These are phyloP conservation scores for Falco concolor DNA, from an alignment of 2,797 vertebrate genomes.

Conservation along the genomic window DNA sequence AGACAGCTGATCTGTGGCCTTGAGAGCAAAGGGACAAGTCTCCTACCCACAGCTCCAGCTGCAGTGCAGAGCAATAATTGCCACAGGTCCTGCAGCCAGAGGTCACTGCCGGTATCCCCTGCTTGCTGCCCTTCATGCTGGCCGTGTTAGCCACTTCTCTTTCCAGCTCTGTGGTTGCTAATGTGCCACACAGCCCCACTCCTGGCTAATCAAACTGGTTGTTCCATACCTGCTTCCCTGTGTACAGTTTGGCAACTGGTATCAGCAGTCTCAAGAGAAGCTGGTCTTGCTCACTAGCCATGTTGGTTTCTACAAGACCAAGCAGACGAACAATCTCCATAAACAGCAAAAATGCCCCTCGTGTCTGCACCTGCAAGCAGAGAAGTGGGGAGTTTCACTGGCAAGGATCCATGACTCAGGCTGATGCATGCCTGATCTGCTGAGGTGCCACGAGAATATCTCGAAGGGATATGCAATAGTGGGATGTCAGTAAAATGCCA, in stretches of 20 bases:
- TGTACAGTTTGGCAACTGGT: constrained; percentile 85
- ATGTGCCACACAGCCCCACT: background rate
- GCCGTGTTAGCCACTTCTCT: background rate
- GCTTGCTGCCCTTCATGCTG: fast-evolving
- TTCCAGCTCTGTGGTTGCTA: background rate
- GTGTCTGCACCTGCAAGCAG: constrained; percentile 75
- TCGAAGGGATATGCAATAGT: background rate
- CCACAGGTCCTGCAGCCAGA: background rate
- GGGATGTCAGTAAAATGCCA: background rate
- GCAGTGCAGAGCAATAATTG: background rate
- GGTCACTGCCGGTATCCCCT: background rate
- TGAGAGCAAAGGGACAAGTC: background rate
- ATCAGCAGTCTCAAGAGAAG: constrained; percentile 79
- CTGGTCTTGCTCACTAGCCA: constrained; percentile 72
- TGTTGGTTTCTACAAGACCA: constrained; percentile 78
- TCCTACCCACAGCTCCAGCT: background rate
- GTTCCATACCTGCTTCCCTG: constrained; percentile 80
- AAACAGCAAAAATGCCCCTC: constrained; percentile 77
- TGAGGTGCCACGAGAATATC: background rate
- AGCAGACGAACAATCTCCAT: constrained; percentile 80
- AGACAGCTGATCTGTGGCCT: background rate
- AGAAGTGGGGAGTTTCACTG: background rate
- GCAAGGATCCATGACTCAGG: no score
- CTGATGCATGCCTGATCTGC: background rate
- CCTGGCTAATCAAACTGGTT: background rate